Conservation (phyloP, 2,888 invertebrate species). For the Hypselothyrea guttata region DNA sequence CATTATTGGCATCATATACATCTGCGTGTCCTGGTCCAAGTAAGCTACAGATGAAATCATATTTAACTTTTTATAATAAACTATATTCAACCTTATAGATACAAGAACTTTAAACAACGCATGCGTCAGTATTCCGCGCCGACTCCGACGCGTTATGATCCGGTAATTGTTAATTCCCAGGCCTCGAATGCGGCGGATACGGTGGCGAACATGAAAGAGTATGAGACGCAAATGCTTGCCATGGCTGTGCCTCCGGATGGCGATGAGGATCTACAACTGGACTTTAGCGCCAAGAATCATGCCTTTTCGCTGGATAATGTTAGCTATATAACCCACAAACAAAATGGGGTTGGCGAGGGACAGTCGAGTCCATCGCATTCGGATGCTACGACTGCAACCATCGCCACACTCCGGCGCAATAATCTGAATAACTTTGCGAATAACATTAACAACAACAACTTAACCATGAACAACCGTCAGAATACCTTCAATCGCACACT, state of each 20-base stretch:
- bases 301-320: slow-evolving; percentile 94
- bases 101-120: slow-evolving; percentile 93
- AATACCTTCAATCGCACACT: slow-evolving; percentile 82
- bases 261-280: slow-evolving; percentile 91
- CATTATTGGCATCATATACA: slow-evolving; percentile 94
- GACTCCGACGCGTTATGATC: slow-evolving; percentile 87
- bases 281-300: slow-evolving; percentile 93
- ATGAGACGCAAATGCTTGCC: slow-evolving; percentile 96
- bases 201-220: slow-evolving; percentile 90
- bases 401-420: slow-evolving; percentile 84
- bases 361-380: slow-evolving; percentile 91
- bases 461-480: slow-evolving; percentile 80
- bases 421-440: slow-evolving; percentile 84
- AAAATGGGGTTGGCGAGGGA: slow-evolving; percentile 83
- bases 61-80: no score
- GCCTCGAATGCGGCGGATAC: slow-evolving; percentile 82
- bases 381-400: slow-evolving; percentile 91
- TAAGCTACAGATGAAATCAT: slow-evolving; percentile 80
- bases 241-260: slow-evolving; percentile 96
- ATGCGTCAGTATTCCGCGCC: slow-evolving; percentile 89
- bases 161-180: slow-evolving; percentile 84
- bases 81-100: slow-evolving; percentile 83
- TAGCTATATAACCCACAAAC: slow-evolving; percentile 93
- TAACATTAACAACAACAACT: slow-evolving; percentile 79
- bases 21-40: slow-evolving; percentile 97